These are phyloP conservation scores for Heliconius congener DNA, from an alignment of 1,140 invertebrate species.

Conservation along the genomic window DNA sequence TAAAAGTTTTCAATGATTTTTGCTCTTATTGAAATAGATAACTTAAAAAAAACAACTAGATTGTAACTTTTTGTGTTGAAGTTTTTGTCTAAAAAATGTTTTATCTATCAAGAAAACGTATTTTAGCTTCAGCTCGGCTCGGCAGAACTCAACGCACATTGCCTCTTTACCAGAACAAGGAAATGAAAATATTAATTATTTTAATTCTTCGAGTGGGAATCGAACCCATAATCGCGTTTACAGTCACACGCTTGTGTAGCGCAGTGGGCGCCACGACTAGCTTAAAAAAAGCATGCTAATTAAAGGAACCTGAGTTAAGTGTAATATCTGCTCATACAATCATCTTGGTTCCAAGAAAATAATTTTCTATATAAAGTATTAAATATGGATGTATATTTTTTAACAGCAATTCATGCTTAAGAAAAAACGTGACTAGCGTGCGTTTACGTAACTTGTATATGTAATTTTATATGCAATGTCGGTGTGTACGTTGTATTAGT, in stretches of 20 bases:
- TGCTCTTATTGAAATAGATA: constrained; percentile 1
- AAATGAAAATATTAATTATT: too few species aligned
- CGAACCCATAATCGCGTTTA: too few species aligned
- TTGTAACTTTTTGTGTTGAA: neutral
- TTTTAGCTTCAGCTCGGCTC: too few species aligned
- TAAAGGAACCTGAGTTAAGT: neutral
- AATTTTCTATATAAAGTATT: constrained; percentile 28
- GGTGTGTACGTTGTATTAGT: constrained; percentile 39
- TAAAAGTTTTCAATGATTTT: constrained; percentile 18
- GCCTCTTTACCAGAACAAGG: too few species aligned
- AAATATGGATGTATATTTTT: constrained; percentile 26
- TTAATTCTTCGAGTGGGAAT: too few species aligned
- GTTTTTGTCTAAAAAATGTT: too few species aligned
- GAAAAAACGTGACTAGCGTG: constrained; percentile 37
- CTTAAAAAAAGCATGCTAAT: neutral
- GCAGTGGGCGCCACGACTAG: too few species aligned
- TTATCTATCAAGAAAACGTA: too few species aligned
- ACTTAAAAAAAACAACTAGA: neutral
- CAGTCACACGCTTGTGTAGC: too few species aligned
- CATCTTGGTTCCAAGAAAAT: constrained; percentile 28
- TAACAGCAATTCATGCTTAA: constrained; percentile 33
- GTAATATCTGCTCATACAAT: constrained; percentile 10
- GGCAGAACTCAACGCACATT: too few species aligned
- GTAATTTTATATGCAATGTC: constrained; percentile 40
- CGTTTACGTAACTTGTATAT: constrained; percentile 31